phyloP scores from a whole-genome alignment of 2,113 vertebrate genomes.

The Atractosteus spatula region DNA sequence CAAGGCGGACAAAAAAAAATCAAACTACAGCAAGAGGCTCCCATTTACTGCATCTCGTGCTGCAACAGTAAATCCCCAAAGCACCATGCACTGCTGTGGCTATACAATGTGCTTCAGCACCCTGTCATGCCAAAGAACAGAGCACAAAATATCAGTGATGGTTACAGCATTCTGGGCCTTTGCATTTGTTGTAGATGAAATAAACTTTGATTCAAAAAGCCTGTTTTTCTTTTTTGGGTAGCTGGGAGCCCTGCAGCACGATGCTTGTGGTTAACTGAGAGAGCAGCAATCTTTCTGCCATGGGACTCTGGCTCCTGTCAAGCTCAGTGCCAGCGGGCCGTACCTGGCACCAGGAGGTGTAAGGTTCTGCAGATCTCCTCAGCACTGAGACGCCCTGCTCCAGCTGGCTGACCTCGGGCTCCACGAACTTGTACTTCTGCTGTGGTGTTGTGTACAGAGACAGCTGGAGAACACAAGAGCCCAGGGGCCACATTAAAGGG shows the following conservation, averaged over 20 bases:
- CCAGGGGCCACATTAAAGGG: not conserved
- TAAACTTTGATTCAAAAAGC: not conserved
- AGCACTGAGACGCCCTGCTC: slow-evolving; percentile 73
- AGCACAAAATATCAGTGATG: not conserved
- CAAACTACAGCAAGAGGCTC: no score
- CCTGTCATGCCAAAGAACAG: not conserved
- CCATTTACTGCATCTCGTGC: no score
- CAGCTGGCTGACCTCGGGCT: slow-evolving; percentile 64
- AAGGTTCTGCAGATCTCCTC: slow-evolving; percentile 72
- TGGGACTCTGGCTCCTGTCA: no score
- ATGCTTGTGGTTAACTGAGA: no score
- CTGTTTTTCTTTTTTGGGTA: not conserved
- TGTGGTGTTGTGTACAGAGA: slow-evolving; percentile 81
- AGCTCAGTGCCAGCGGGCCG: not conserved
- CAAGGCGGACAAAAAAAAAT: not conserved
- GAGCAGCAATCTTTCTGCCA: no score
- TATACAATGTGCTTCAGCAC: no score
- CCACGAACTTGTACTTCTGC: slow-evolving; percentile 56
- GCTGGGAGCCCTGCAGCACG: not conserved
- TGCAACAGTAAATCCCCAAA: no score
- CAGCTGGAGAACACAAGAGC: slow-evolving; percentile 61
- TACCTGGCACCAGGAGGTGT: slow-evolving; percentile 81
- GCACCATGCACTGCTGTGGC: no score
- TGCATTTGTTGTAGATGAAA: no score
- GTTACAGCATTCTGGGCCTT: not conserved